Conservation (phyloP, 2,113 vertebrate species). For the Upupa epops region DNA sequence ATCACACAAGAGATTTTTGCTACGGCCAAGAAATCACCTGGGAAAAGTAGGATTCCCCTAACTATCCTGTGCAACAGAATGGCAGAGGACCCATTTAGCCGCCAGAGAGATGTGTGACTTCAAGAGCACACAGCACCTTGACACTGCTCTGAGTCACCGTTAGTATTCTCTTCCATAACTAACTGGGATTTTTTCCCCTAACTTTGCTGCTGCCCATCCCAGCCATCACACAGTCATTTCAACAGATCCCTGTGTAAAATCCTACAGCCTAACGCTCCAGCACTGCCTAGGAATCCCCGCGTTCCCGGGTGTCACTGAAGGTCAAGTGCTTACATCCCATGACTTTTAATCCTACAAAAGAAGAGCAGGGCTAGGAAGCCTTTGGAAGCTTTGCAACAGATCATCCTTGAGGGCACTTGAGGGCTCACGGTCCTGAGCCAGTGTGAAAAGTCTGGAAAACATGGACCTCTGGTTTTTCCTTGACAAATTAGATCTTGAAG, state of each 20-base stretch:
- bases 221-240: not conserved
- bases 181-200: not conserved
- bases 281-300: not conserved
- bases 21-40: not conserved
- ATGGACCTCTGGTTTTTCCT: not conserved
- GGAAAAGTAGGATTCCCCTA: not conserved
- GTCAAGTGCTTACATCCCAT: not conserved
- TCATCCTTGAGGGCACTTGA: not conserved
- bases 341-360: conserved; percentile 19
- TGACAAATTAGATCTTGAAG: not conserved
- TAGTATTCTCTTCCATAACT: not conserved
- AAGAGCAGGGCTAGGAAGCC: not conserved
- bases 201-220: not conserved
- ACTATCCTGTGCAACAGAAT: not conserved
- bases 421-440: not conserved
- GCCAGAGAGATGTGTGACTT: not conserved
- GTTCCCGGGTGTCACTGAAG: not conserved
- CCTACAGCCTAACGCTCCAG: not conserved
- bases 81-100: not conserved
- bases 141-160: not conserved
- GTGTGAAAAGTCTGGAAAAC: not conserved
- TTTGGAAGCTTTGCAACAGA: not conserved
- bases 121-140: not conserved
- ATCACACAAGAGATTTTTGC: not conserved
- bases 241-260: not conserved